Base-by-base conservation (phyloP, 1,140 invertebrate species). In the Luehdorfia chinensis region DNA sequence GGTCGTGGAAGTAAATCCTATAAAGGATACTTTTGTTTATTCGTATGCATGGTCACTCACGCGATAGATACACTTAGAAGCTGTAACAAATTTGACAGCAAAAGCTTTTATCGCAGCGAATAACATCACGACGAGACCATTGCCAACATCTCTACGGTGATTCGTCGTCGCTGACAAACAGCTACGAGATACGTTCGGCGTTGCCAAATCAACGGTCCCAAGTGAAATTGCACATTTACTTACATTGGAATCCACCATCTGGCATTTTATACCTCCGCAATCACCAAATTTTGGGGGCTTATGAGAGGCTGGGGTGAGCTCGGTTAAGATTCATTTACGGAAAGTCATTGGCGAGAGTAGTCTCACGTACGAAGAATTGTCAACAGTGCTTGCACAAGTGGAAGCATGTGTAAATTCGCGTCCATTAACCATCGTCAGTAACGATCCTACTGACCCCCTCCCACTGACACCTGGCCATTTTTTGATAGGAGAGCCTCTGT, bases 111-210 rank as follows among this genome's bases (percentile, higher is more conserved):
- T 53, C 43, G 37, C 48, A 4, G 57, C 39, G 6, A 55, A 48
- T 11, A 33, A 19, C 36, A 5, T 47, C 51, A 3, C 33, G 52
- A 14, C 9, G 52, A 43, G 57, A 57, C 5, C 39, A 55, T 32
- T 64, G 53, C 19, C 11, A 36, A 16, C 33, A 57, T 19, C 8
- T 65, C 0, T 65, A 36, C 9, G 60, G 52, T 39, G 55, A 59
- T 81, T 85, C 51, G 48, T 75, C 11, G 65, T 70, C 5, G 64
- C 64, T 7, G 46, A 57, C 7, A 55, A 50, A 23, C 14, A 39
- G 11, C 18, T 62, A 13, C 21, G 23, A 8, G 28, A 54, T 14
- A 50, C 33, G 57, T 43, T 55, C 13, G 16, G 36, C 2, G 11
- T 7, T 3, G 39, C 49, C 5, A 43, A 37, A n/a, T 52, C 49